phyloP scores from a whole-genome alignment of 1,140 invertebrate genomes.

The Polypedilum pembai region DNA sequence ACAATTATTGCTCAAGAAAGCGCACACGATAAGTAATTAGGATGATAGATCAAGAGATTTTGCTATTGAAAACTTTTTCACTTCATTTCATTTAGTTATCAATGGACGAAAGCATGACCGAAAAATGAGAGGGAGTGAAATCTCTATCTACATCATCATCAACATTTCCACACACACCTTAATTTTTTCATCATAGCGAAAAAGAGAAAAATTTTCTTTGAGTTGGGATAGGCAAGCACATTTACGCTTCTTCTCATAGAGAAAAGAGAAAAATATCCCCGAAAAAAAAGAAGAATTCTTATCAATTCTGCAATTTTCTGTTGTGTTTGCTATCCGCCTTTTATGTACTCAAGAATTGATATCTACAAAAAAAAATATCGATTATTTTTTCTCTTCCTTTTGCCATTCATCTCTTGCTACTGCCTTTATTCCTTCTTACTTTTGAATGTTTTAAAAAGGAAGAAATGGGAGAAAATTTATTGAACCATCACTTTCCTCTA shows the following conservation, averaged over 20 bases:
- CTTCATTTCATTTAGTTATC: too few species aligned
- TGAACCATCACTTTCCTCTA: neutral
- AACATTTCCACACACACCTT: neutral
- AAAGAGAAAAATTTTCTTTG: neutral
- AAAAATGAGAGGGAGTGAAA: too few species aligned
- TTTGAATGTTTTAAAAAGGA: neutral
- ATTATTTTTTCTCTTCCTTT: slow-evolving; percentile 7
- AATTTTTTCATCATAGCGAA: slow-evolving; percentile 1
- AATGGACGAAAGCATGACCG: too few species aligned
- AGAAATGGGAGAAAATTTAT: neutral
- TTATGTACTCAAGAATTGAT: neutral
- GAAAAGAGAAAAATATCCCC: neutral
- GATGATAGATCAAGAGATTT: neutral
- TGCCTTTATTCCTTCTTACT: neutral
- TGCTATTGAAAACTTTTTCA: too few species aligned
- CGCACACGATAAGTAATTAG: neutral
- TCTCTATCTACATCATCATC: neutral
- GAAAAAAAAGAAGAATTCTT: neutral
- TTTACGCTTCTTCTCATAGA: neutral
- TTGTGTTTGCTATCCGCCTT: neutral
- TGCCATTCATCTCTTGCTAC: neutral
- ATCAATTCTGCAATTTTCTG: slow-evolving; percentile 15
- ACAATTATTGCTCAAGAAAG: neutral
- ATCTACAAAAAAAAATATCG: slow-evolving; percentile 14
- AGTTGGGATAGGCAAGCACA: slow-evolving; percentile 3